Evolutionary conservation across 2,797 vertebrate species (phyloP).

Genomic region (Hylomyscus alleni): DNA sequence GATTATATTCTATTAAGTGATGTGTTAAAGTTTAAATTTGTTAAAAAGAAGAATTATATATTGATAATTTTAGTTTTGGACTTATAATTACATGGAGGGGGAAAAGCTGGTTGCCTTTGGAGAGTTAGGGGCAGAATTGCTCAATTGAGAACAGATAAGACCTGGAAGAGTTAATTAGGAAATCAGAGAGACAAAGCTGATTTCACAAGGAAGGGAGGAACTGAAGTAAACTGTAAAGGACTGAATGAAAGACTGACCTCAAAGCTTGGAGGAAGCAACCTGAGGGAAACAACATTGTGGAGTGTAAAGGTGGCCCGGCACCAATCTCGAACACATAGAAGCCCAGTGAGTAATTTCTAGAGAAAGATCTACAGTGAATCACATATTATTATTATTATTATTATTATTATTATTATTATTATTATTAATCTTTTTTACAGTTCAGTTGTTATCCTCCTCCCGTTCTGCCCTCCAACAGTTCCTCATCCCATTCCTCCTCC

Average conservation of each 20-base stretch:
- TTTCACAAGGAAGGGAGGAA: background rate
- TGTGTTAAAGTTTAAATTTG: background rate
- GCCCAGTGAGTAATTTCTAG: background rate
- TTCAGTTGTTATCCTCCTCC: background rate
- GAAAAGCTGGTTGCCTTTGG: background rate
- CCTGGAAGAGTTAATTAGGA: background rate
- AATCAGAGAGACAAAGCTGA: background rate
- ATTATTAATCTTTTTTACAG: too few species aligned
- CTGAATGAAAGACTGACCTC: background rate
- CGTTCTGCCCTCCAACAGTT: background rate
- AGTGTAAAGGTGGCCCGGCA: background rate
- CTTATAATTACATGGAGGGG: background rate
- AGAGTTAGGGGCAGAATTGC: rapidly evolving
- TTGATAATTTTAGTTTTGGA: slow-evolving; percentile 3
- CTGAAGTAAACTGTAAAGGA: background rate
- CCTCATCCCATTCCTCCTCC: background rate
- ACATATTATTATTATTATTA: background rate
- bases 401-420: too few species aligned
- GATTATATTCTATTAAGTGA: background rate
- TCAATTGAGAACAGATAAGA: background rate
- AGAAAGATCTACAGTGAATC: background rate
- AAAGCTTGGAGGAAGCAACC: background rate
- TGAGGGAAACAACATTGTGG: background rate
- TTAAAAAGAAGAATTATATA: slow-evolving; percentile 10
- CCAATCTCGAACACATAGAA: rapidly evolving